Evolutionary conservation across 2,113 vertebrate genomes (phyloP).

Genomic region (Microtus pennsylvanicus): DNA sequence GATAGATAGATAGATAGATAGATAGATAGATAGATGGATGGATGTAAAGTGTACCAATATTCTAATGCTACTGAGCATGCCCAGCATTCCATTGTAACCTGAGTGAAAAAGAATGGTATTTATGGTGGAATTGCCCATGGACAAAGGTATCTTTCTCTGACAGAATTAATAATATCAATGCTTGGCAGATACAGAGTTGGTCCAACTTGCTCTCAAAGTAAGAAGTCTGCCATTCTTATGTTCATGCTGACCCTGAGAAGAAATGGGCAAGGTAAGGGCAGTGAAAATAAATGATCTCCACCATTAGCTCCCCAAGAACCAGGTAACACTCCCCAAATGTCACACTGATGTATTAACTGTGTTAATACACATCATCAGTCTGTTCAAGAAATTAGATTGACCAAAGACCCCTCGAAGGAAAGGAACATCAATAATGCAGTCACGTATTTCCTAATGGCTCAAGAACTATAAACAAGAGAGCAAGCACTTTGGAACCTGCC

Average conservation of each 20-base stretch:
- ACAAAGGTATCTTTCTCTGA: constrained; percentile 43
- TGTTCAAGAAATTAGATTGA: neutral
- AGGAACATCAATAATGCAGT: too few species aligned
- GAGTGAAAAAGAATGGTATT: neutral
- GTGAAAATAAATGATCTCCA: neutral
- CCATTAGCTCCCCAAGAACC: too few species aligned
- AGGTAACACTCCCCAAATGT: neutral
- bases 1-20: neutral
- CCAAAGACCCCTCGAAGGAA: neutral
- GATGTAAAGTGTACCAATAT: neutral
- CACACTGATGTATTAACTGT: too few species aligned
- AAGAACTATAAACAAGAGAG: neutral
- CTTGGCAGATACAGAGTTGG: neutral
- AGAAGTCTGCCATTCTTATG: neutral
- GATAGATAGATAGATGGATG: too few species aligned
- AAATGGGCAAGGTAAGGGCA: neutral
- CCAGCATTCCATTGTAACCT: neutral
- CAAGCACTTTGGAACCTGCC: neutral
- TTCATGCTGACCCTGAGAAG: neutral
- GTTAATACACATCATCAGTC: neutral
- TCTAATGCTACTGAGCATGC: neutral
- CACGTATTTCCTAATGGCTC: neutral
- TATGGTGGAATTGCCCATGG: neutral
- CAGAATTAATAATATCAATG: constrained; percentile 28
- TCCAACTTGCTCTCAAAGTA: neutral